Conservation (phyloP, 2,888 invertebrate genomes). For the Brachycybe producta region DNA sequence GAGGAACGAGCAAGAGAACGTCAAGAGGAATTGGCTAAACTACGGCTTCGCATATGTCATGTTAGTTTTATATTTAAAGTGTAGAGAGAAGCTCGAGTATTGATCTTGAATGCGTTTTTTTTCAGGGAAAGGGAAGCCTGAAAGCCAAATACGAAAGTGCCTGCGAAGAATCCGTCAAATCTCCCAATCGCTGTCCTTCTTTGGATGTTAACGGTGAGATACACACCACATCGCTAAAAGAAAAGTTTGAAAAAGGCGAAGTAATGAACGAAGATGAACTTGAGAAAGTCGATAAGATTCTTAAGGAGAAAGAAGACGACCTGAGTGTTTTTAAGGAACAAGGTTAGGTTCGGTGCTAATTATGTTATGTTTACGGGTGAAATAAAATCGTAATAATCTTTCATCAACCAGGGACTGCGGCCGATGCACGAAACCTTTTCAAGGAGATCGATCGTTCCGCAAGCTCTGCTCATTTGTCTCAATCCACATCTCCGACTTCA, state of each 20-base stretch:
- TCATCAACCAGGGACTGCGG: constrained; percentile 54
- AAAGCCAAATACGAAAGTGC: constrained; percentile 87
- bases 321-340: constrained; percentile 59
- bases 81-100: background rate
- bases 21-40: constrained; percentile 77
- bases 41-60: constrained; percentile 57
- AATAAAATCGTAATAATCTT: background rate
- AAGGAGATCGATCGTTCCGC: constrained; percentile 68
- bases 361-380: background rate
- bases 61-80: constrained; percentile 19
- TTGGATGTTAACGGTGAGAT: constrained; percentile 39
- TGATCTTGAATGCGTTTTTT: constrained; percentile 24
- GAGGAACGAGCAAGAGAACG: constrained; percentile 57
- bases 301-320: constrained; percentile 50
- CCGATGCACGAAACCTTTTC: constrained; percentile 74
- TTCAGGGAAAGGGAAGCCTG: constrained; percentile 72
- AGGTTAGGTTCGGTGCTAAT: constrained; percentile 43
- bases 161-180: constrained; percentile 36
- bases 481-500: constrained; percentile 42
- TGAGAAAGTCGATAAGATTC: constrained; percentile 40
- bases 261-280: constrained; percentile 23
- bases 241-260: constrained; percentile 47
- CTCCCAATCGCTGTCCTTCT: constrained; percentile 52
- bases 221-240: constrained; percentile 22
- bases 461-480: constrained; percentile 33